Conservation (phyloP, 2,113 vertebrate genomes). For the Potamarius usumacintae region DNA sequence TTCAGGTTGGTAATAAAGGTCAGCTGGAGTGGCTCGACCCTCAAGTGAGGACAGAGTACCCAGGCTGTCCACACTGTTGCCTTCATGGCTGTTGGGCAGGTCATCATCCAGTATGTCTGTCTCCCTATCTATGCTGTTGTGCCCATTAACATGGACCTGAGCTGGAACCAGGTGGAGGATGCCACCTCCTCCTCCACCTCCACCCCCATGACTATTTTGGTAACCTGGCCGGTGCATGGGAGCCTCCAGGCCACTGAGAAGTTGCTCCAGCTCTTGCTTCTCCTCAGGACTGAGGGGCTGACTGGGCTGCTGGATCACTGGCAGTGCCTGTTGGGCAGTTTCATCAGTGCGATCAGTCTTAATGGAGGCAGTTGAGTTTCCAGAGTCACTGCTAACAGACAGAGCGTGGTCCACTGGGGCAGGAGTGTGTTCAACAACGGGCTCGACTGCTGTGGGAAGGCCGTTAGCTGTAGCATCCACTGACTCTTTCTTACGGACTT, state of each 20-base stretch:
- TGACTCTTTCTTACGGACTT: conserved; percentile 97
- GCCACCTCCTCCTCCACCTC: conserved; percentile 51
- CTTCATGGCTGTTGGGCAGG: conserved; percentile 86
- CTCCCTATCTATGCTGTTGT: conserved; percentile 82
- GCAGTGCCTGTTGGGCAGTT: conserved; percentile 57
- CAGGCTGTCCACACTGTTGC: conserved; percentile 89
- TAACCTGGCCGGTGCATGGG: conserved; percentile 80
- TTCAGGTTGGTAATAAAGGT: conserved; percentile 75
- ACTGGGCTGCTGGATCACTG: conserved; percentile 68
- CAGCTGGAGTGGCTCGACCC: conserved; percentile 79
- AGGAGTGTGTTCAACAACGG: conserved; percentile 61
- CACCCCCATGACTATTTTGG: conserved; percentile 56
- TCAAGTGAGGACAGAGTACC: conserved; percentile 91
- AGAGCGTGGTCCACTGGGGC: conserved; percentile 87
- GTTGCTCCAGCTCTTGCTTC: conserved; percentile 89
- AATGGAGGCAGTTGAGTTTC: conserved; percentile 95
- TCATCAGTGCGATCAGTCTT: conserved; percentile 96
- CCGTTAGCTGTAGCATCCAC: conserved; percentile 76
- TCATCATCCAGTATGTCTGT: conserved; percentile 97
- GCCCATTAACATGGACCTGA: conserved; percentile 92
- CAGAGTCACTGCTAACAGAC: conserved; percentile 95
- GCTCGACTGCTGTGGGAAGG: conserved; percentile 65
- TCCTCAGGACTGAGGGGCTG: conserved; percentile 85
- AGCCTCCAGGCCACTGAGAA: conserved; percentile 85
- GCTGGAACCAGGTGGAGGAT: conserved; percentile 87